Evolutionary conservation across 92 coral and sea anemone genomes (phyloP), one percentile per base, ranked within the genome.

Genomic region (Palythoa caribaeorum): DNA sequence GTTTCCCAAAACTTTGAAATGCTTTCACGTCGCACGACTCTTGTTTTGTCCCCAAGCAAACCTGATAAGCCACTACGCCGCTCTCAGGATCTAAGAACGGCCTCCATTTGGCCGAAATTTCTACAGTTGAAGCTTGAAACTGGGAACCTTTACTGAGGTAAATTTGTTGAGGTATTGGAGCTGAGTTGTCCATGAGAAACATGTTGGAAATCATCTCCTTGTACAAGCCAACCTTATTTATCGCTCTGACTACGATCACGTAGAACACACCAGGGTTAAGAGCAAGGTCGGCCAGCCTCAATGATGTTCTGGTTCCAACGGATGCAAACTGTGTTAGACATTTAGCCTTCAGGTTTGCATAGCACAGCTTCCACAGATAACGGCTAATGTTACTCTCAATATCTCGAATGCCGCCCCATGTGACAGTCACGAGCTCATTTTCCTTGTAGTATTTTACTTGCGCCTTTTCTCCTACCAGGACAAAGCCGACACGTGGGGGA

Each of bases 341-440:
- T 6, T 84, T 55, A 8, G 88, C 38, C 76, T 2, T 52, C 35
- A 37, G 17, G 47, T 71, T 78, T 68, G 93, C 80, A 37, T 91
- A 84, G 87, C 98, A 96, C 54, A 96, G 69, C 14, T 94, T 92
- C 95, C 96, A 96, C 72, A 91, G 90, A 84, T 88, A 96, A 15
- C 87, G 92, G 36, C 76, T 68, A 17, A 96, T 79, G 12, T 86
- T 89, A 78, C 97, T 96, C 75, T 94, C 98, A 8, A 12, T 16
- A 73, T 96, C 98, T 3, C 10, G 79, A 55, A 94, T 92, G 3
- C 94, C 93, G 15, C 84, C 71, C 97, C 95, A 94, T 16, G 76
- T 89, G 19, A 92, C 94, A 39, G 73, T 80, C 9, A 94, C 66
- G 36, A 78, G 66, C n/a, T 91, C 96, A 9, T 87, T 90, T 10